A percentile compares a stretch with the other conserved stretches of the same genome.
Evolutionary conservation across 2,888 invertebrate species (phyloP).

Genomic region (Frankliniella intonsa): DNA sequence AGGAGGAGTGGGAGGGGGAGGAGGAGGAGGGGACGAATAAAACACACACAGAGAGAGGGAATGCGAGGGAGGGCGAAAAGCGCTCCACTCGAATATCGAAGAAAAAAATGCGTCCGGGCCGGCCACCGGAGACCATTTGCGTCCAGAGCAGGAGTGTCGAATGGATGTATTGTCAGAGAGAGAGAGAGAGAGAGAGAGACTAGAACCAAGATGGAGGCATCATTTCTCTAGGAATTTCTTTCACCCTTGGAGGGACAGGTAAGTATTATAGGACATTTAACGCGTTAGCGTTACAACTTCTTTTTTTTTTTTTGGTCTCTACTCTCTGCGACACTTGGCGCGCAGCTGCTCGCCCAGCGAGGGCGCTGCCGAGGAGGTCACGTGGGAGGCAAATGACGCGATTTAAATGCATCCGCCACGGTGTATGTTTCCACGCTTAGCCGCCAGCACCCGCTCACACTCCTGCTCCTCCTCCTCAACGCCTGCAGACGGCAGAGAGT

Average conservation of each 20-base stretch:
- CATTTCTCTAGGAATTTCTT: no score
- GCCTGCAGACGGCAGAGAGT: background rate
- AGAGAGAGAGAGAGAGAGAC: no score
- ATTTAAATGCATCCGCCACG: slow-evolving; percentile 20
- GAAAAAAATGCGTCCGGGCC: background rate
- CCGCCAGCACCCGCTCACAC: background rate
- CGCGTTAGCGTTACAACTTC: no score
- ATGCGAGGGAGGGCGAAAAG: background rate
- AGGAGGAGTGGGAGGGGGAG: background rate
- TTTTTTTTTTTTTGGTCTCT: no score
- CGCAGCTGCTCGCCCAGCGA: no score
- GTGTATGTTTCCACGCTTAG: background rate
- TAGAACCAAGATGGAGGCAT: no score
- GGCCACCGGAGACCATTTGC: background rate
- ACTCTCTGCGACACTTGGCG: no score
- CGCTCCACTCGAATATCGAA: background rate
- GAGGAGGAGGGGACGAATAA: slow-evolving; percentile 23
- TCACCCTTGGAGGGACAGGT: no score
- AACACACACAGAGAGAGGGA: slow-evolving; percentile 23
- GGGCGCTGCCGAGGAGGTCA: no score
- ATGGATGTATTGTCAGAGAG: no score
- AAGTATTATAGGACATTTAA: no score
- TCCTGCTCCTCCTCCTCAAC: background rate
- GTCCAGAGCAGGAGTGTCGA: background rate
- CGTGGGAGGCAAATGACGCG: background rate